Evolutionary conservation across 2,888 invertebrate genomes (phyloP), one percentile per base, ranked within the genome.

Genomic region (Ophion ellenae): DNA sequence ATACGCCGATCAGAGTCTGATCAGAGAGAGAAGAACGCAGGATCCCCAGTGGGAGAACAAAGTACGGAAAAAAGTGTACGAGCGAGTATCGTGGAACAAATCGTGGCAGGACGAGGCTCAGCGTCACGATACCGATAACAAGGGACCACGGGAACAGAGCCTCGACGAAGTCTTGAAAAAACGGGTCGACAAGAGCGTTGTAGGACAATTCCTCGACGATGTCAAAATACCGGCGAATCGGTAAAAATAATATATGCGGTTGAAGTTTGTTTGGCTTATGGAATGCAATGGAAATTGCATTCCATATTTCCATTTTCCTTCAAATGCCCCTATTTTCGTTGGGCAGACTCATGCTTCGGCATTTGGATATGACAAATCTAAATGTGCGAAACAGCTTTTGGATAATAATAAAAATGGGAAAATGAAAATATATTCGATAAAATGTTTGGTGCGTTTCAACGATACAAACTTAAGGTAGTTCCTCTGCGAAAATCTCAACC

Each of bases 131-230:
- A 53, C 67, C 2, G 9, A 73, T 2, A 32, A 32, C n/a, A 7
- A 6, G 14, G 32, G 20, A 59, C 11, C n/a, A 28, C 59, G 75
- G 5, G 81, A 70, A 47, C 75, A 81, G 11, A 79, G 66, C 14
- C 64, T 86, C 20, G 86, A 83, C 53, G 57, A 84, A 45, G 86
- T 81, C 0, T 84, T 86, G 17, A 70, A 84, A 70, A 75, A 83
- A 47, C 81, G 81, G 74, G 53, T 84, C n/a, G 40, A 78, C 1
- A 86, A 71, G 24, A 86, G 86, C 45, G 78, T 84, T 10, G 59
- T 86, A 7, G 86, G 86, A 10, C 64, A 59, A 40, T 86, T 86
- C 61, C 75, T 84, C 10, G 84, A 86, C 17, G 84, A 86, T n/a
- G 53, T 74, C 3, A 81, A 78, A 10, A 75, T 84, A 59, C 86